Evolutionary conservation across 2,888 invertebrate genomes (phyloP).

Genomic region (Euzophera pinguis): DNA sequence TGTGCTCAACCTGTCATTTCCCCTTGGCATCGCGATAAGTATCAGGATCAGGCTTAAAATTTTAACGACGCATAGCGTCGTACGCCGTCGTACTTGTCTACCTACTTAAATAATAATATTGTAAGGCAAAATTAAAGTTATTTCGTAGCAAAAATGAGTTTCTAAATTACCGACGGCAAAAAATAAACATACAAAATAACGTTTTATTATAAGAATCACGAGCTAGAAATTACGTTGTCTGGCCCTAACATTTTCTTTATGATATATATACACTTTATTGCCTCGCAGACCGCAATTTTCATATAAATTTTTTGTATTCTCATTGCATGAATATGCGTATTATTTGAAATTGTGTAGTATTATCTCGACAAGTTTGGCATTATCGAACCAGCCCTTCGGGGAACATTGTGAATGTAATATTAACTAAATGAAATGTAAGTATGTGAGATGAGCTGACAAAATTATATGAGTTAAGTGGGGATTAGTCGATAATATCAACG

Average conservation of each 20-base stretch:
- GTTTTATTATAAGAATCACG: not conserved
- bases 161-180: no score
- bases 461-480: no score
- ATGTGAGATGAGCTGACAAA: not conserved
- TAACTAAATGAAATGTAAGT: not conserved
- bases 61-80: no score
- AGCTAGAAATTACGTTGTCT: not conserved
- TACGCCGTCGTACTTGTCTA: no score
- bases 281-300: not conserved
- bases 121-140: no score
- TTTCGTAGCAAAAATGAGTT: no score
- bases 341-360: not conserved
- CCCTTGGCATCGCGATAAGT: no score
- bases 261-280: not conserved
- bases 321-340: not conserved
- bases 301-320: not conserved
- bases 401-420: not conserved
- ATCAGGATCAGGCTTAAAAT: no score
- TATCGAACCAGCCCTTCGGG: conserved; percentile 5
- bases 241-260: not conserved
- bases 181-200: not conserved
- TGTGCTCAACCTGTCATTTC: no score
- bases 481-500: no score
- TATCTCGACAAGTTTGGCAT: conserved; percentile 3
- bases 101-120: no score